A percentile compares a stretch with the other conserved stretches of the same genome.
Conservation (phyloP, 2,113 vertebrate species). For the Odocoileus virginianus region DNA sequence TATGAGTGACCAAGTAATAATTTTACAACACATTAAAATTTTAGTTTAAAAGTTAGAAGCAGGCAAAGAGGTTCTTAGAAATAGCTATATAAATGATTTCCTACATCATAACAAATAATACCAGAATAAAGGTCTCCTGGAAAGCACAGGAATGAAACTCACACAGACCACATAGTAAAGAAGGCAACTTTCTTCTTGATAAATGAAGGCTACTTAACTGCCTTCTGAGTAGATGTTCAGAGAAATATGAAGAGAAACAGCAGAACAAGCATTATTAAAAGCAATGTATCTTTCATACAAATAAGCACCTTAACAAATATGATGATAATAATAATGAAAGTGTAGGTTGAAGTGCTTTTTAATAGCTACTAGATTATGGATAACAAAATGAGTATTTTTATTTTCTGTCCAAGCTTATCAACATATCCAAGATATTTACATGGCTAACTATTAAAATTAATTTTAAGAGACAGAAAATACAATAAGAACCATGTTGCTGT, state of each 20-base stretch:
- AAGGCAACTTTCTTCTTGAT: neutral
- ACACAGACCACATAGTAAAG: neutral
- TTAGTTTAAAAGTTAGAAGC: neutral
- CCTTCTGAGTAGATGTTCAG: neutral
- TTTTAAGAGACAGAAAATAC: neutral
- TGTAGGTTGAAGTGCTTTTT: neutral
- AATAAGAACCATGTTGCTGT: neutral
- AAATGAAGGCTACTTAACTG: neutral
- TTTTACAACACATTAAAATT: neutral
- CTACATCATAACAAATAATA: neutral
- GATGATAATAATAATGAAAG: neutral
- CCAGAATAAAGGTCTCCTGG: neutral
- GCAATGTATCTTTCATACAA: neutral
- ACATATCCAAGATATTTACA: neutral
- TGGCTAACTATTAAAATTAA: neutral
- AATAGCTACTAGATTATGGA: neutral
- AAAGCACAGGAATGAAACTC: neutral
- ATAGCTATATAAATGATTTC: neutral
- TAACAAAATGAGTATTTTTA: neutral
- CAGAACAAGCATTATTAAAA: neutral
- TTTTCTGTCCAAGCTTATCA: neutral
- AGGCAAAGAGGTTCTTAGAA: neutral
- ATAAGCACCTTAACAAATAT: neutral
- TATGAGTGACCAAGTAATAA: neutral
- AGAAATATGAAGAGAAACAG: neutral